These are phyloP conservation scores for Drosophila navojoa DNA, from an alignment of 1,140 invertebrate genomes.

Conservation along the genomic window DNA sequence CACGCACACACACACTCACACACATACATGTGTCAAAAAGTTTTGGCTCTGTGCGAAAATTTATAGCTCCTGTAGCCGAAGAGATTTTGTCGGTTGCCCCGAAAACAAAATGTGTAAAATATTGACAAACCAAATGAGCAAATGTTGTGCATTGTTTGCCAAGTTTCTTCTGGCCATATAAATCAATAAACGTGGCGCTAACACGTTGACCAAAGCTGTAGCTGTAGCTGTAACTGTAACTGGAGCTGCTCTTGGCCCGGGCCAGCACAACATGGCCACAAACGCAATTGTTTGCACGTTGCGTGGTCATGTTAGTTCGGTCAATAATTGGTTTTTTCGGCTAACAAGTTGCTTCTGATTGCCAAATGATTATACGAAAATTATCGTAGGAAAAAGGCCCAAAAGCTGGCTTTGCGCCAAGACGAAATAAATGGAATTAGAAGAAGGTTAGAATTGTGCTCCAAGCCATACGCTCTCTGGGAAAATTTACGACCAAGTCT, in stretches of 20 bases:
- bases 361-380: constrained; percentile 74
- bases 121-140: constrained; percentile 75
- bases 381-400: constrained; percentile 35
- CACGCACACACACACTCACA: constrained; percentile 2
- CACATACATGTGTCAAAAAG: constrained; percentile 49
- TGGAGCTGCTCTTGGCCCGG: constrained; percentile 20
- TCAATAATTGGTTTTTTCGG: constrained; percentile 77
- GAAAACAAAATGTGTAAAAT: constrained; percentile 59
- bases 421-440: background rate
- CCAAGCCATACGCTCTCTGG: too few species aligned
- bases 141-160: constrained; percentile 59
- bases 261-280: constrained; percentile 63
- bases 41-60: constrained; percentile 64
- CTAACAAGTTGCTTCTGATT: constrained; percentile 78
- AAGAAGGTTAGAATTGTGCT: background rate
- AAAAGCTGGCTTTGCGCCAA: constrained; percentile 38
- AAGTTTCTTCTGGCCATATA: constrained; percentile 58
- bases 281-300: constrained; percentile 76
- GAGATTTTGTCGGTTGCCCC: constrained; percentile 34
- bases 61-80: constrained; percentile 50
- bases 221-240: constrained; percentile 9
- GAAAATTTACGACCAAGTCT: too few species aligned
- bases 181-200: constrained; percentile 74
- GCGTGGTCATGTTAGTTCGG: constrained; percentile 77
- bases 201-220: constrained; percentile 57